These are phyloP conservation scores for Thelohanellus kitauei DNA, from an alignment of 30 jellyfish, hydroid and myxozoan species.

Conservation along the genomic window DNA sequence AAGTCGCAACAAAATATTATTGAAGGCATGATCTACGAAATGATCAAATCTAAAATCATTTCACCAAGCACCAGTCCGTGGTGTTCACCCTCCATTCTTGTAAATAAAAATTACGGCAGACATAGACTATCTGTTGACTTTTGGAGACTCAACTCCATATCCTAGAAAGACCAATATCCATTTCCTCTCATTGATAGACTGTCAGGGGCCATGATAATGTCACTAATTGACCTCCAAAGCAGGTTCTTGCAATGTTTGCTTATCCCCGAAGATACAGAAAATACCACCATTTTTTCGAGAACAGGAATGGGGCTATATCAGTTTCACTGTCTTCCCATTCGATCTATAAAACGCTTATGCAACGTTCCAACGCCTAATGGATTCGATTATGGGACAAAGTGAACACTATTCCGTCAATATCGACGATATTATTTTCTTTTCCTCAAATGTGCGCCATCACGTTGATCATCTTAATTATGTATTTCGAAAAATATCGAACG, in stretches of 20 bases:
- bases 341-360: conserved; percentile 21
- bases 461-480: conserved; percentile 3
- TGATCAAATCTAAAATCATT: conserved; percentile 2
- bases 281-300: conserved; percentile 12
- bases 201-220: conserved; percentile 8
- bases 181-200: conserved; percentile 14
- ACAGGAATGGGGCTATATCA: conserved; percentile 10
- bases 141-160: conserved; percentile 12
- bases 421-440: conserved; percentile 19
- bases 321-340: conserved; percentile 12
- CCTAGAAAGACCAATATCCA: conserved; percentile 14
- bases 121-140: conserved; percentile 16
- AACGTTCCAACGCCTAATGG: conserved; percentile 23
- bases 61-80: conserved; percentile 18
- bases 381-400: conserved; percentile 5
- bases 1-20: conserved; percentile 1
- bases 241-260: conserved; percentile 14
- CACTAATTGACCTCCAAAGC: conserved; percentile 10
- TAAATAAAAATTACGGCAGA: conserved; percentile 8
- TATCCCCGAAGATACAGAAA: conserved; percentile 2
- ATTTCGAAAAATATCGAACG: conserved; percentile 2
- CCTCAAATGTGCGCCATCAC: conserved; percentile 7
- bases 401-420: conserved; percentile 13
- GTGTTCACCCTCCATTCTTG: conserved; percentile 22
- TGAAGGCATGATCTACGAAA: conserved; percentile 6